These are phyloP conservation scores for Pristionchus entomophagus DNA, from an alignment of 2,888 invertebrate genomes.

Conservation along the genomic window DNA sequence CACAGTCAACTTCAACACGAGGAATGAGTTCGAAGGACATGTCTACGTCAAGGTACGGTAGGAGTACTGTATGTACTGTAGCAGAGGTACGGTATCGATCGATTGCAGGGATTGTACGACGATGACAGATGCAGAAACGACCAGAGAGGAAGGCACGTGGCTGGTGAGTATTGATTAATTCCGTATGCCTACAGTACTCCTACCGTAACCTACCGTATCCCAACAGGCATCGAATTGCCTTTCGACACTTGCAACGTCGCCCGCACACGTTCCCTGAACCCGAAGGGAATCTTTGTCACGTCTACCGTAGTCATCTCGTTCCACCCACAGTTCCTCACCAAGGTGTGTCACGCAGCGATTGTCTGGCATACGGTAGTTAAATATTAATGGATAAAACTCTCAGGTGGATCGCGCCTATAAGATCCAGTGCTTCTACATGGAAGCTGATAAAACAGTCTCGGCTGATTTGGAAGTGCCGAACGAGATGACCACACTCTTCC, in stretches of 20 bases:
- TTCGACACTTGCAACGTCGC: slow-evolving; percentile 75
- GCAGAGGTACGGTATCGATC: not conserved
- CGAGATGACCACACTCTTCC: slow-evolving; percentile 44
- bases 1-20: slow-evolving; percentile 76
- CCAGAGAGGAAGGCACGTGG: slow-evolving; percentile 70
- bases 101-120: slow-evolving; percentile 69
- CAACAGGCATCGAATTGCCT: slow-evolving; percentile 72
- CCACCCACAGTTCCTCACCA: slow-evolving; percentile 76
- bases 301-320: slow-evolving; percentile 76
- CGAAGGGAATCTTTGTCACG: slow-evolving; percentile 74
- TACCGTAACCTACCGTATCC: not conserved
- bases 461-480: slow-evolving; percentile 72
- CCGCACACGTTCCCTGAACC: slow-evolving; percentile 75
- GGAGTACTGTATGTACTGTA: not conserved
- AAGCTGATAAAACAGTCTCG: slow-evolving; percentile 75
- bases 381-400: too few relatives aligned
- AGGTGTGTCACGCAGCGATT: slow-evolving; percentile 54
- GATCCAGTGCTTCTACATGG: slow-evolving; percentile 76
- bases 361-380: not conserved
- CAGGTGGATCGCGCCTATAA: slow-evolving; percentile 72
- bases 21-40: slow-evolving; percentile 67
- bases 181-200: not conserved
- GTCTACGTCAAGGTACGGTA: slow-evolving; percentile 65
- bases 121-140: slow-evolving; percentile 72
- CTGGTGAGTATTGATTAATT: slow-evolving; percentile 32